These are phyloP conservation scores for Pseudopleuronectes americanus DNA, from an alignment of 2,797 vertebrate genomes.

Conservation along the genomic window DNA sequence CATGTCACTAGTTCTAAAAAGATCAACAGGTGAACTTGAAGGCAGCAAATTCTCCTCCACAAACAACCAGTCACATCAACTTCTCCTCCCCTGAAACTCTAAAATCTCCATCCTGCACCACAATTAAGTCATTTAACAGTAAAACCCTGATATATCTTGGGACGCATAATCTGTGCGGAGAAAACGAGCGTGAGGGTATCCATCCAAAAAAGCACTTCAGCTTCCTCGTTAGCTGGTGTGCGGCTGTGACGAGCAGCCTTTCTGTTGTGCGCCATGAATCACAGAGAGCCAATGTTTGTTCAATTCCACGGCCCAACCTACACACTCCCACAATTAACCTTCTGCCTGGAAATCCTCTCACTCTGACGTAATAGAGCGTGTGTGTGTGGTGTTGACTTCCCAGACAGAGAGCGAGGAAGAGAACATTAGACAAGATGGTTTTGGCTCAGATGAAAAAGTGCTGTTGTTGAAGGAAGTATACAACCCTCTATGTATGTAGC, in stretches of 20 bases:
- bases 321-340: constrained; percentile 77
- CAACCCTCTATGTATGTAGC: neutral
- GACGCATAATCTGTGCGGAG: constrained; percentile 31
- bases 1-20: neutral
- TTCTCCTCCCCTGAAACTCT: constrained; percentile 2
- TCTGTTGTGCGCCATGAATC: constrained; percentile 72
- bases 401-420: neutral
- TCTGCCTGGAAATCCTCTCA: constrained; percentile 67
- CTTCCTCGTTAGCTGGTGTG: constrained; percentile 57
- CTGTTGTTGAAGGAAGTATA: constrained; percentile 14
- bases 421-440: constrained; percentile 30
- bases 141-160: constrained; percentile 44
- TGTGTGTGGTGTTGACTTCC: constrained; percentile 33
- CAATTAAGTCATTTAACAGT: constrained; percentile 33
- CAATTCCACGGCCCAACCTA: constrained; percentile 59
- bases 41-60: neutral
- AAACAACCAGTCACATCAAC: constrained; percentile 16
- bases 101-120: constrained; percentile 1
- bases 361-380: constrained; percentile 34
- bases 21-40: neutral
- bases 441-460: constrained; percentile 13
- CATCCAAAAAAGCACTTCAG: constrained; percentile 59
- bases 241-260: constrained; percentile 47
- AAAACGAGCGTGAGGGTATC: constrained; percentile 24
- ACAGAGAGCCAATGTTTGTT: constrained; percentile 56